Evolutionary conservation across 2,113 vertebrate genomes (phyloP).

Genomic region (Gymnobelideus leadbeateri): DNA sequence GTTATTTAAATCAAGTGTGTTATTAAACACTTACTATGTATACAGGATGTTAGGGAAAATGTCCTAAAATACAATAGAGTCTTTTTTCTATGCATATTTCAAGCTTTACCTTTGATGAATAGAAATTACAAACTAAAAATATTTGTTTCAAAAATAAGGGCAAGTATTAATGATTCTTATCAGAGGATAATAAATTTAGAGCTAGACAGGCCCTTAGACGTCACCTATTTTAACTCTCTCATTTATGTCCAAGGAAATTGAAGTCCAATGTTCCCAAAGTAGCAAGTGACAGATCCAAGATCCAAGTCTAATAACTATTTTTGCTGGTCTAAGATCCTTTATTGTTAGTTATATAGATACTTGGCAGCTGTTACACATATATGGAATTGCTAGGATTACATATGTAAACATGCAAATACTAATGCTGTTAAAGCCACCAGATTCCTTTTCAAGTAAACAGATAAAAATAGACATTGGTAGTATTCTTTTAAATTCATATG

Average conservation of each 20-base stretch:
- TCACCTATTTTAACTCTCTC: neutral
- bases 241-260: neutral
- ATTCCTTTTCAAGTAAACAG: conserved; percentile 25
- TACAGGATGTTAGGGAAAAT: neutral
- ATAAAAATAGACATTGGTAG: neutral
- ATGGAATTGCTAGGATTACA: neutral
- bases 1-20: neutral
- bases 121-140: conserved; percentile 20
- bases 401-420: conserved; percentile 1
- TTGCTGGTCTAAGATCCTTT: neutral
- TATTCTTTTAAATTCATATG: conserved; percentile 5
- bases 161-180: neutral
- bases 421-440: conserved; percentile 21
- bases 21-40: neutral
- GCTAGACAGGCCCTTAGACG: neutral
- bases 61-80: neutral
- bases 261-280: neutral
- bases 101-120: conserved; percentile 36
- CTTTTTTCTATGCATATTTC: conserved; percentile 14
- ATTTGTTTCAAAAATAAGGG: neutral
- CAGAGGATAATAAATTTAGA: neutral
- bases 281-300: neutral
- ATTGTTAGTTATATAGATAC: neutral
- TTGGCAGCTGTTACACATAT: neutral
- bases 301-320: neutral